phyloP scores from a whole-genome alignment of 2,888 invertebrate genomes.

The Kryphioiulus occultus region DNA sequence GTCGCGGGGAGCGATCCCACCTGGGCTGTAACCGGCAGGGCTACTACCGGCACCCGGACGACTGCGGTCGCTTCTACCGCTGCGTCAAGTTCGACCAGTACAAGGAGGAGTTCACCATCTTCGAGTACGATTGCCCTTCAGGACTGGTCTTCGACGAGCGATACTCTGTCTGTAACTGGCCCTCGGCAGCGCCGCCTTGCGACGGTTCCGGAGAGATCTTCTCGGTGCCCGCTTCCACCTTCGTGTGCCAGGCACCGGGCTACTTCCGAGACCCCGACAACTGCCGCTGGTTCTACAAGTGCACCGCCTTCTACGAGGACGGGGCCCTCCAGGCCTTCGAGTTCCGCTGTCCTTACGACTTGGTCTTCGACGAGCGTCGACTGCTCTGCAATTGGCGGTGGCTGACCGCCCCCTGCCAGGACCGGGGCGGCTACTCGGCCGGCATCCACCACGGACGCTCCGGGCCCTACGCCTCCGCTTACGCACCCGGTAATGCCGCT shows the following conservation, averaged over 20 bases:
- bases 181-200: conserved; percentile 76
- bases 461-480: background rate
- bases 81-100: conserved; percentile 82
- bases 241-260: conserved; percentile 74
- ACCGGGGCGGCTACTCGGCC: background rate
- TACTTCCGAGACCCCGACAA: conserved; percentile 83
- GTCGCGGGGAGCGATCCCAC: conserved; percentile 62
- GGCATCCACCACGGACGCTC: conserved; percentile 35
- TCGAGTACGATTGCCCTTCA: conserved; percentile 81
- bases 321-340: conserved; percentile 73
- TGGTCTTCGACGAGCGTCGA: conserved; percentile 76
- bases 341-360: conserved; percentile 81
- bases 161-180: conserved; percentile 74
- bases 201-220: conserved; percentile 79
- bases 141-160: conserved; percentile 77
- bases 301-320: conserved; percentile 64
- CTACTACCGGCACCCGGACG: conserved; percentile 78
- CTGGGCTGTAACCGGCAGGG: conserved; percentile 74
- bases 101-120: conserved; percentile 77
- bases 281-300: conserved; percentile 85
- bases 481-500: background rate
- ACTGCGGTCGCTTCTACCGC: conserved; percentile 79
- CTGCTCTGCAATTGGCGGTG: conserved; percentile 82
- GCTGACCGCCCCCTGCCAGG: conserved; percentile 71
- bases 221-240: conserved; percentile 73